Conservation (phyloP, 2,888 invertebrate species). For the Tanaodytes sp. region DNA sequence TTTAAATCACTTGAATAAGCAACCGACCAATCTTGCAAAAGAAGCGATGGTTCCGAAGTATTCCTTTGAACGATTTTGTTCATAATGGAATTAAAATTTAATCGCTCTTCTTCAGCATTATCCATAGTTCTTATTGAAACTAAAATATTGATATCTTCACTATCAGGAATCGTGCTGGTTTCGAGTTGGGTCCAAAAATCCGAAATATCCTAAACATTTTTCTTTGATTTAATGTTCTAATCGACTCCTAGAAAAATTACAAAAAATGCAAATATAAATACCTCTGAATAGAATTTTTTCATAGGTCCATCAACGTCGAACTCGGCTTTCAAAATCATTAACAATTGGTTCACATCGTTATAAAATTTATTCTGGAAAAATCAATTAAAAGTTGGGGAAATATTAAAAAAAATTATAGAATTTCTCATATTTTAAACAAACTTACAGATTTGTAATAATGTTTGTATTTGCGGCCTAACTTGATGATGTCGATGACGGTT, state of each 20-base stretch:
- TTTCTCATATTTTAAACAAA: too few relatives aligned
- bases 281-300: constrained; percentile 25
- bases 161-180: constrained; percentile 41
- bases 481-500: constrained; percentile 66
- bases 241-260: too few relatives aligned
- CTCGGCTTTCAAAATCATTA: constrained; percentile 61
- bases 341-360: constrained; percentile 61
- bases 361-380: constrained; percentile 70
- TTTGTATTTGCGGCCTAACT: constrained; percentile 38
- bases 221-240: constrained; percentile 29
- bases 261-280: too few relatives aligned
- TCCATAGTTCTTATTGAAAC: constrained; percentile 59
- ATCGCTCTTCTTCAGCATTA: constrained; percentile 34
- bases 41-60: constrained; percentile 55
- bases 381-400: constrained; percentile 10
- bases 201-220: constrained; percentile 59
- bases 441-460: constrained; percentile 38
- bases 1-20: too few relatives aligned
- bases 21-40: constrained; percentile 61
- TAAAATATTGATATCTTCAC: constrained; percentile 57
- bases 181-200: constrained; percentile 53
- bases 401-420: constrained; percentile 7
- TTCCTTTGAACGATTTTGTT: constrained; percentile 59
- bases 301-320: constrained; percentile 50
- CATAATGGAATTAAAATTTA: constrained; percentile 52